These are phyloP conservation scores for Rhingia campestris DNA, from an alignment of 2,888 invertebrate genomes.

Conservation along the genomic window DNA sequence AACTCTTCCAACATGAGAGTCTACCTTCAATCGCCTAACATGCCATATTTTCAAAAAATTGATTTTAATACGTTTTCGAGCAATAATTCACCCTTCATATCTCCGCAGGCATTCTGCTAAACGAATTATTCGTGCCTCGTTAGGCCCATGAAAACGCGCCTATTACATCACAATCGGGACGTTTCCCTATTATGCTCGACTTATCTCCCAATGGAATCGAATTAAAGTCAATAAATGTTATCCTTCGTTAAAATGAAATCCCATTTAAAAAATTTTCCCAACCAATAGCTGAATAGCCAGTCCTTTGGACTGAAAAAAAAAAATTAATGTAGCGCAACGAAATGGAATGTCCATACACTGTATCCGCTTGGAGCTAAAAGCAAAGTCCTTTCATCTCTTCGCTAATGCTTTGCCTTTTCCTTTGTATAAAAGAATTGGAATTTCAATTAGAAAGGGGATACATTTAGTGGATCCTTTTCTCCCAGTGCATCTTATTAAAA, in stretches of 20 bases:
- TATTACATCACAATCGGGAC: not conserved
- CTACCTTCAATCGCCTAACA: conserved; percentile 31
- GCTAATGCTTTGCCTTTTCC: conserved; percentile 27
- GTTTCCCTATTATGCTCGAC: conserved; percentile 16
- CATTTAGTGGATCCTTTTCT: conserved; percentile 1
- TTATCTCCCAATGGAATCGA: conserved; percentile 53
- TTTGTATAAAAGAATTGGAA: conserved; percentile 40
- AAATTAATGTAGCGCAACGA: conserved; percentile 59
- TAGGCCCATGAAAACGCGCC: conserved; percentile 32
- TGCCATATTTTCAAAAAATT: conserved; percentile 24
- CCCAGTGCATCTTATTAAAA: conserved; percentile 11
- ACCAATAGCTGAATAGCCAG: conserved; percentile 1
- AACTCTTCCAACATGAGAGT: conserved; percentile 4
- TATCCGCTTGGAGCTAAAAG: conserved; percentile 6
- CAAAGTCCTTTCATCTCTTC: conserved; percentile 45
- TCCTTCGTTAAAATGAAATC: conserved; percentile 40
- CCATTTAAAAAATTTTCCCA: conserved; percentile 19
- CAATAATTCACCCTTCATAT: conserved; percentile 20
- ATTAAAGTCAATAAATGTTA: conserved; percentile 65
- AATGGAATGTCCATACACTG: conserved; percentile 5
- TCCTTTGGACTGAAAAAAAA: conserved; percentile 29
- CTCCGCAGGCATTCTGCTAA: conserved; percentile 14
- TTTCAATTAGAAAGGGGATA: conserved; percentile 57
- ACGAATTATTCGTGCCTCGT: conserved; percentile 53
- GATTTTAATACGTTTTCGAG: conserved; percentile 23